These are phyloP conservation scores for Chaunax sp. DNA, from an alignment of 2,797 vertebrate species.

Conservation along the genomic window DNA sequence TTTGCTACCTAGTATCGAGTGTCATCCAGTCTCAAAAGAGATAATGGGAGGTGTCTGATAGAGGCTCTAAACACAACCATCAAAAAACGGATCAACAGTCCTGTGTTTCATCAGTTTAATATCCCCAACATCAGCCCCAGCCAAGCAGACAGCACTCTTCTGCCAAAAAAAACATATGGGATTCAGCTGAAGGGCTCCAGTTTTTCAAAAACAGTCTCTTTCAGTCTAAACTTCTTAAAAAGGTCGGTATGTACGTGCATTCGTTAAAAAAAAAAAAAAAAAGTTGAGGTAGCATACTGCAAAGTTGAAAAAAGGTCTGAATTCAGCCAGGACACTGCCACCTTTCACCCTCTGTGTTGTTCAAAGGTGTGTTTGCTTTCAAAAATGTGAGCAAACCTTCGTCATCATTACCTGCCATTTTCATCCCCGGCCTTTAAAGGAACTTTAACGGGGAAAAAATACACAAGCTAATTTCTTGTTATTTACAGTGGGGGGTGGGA, in stretches of 20 bases:
- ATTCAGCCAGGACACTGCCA: conserved; percentile 89
- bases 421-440: conserved; percentile 76
- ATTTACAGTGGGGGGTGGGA: conserved; percentile 25
- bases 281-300: conserved; percentile 77
- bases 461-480: conserved; percentile 81
- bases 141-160: conserved; percentile 89
- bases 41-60: conserved; percentile 87
- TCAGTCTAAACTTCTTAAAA: conserved; percentile 94
- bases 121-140: conserved; percentile 86
- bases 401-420: conserved; percentile 92
- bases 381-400: conserved; percentile 90
- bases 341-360: conserved; percentile 94
- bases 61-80: conserved; percentile 83
- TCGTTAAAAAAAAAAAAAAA: conserved; percentile 68
- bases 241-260: conserved; percentile 88
- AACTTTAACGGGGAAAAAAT: conserved; percentile 68
- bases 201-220: conserved; percentile 90
- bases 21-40: conserved; percentile 31
- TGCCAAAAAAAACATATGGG: conserved; percentile 96
- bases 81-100: conserved; percentile 87
- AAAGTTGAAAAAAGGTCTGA: conserved; percentile 81
- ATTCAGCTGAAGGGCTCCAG: conserved; percentile 87
- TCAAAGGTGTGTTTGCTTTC: conserved; percentile 91
- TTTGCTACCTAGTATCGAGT: not conserved
- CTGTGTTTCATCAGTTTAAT: conserved; percentile 93